Evolutionary conservation across 2,888 invertebrate genomes (phyloP), one percentile per base, ranked within the genome.

Genomic region (Neoascia interrupta): DNA sequence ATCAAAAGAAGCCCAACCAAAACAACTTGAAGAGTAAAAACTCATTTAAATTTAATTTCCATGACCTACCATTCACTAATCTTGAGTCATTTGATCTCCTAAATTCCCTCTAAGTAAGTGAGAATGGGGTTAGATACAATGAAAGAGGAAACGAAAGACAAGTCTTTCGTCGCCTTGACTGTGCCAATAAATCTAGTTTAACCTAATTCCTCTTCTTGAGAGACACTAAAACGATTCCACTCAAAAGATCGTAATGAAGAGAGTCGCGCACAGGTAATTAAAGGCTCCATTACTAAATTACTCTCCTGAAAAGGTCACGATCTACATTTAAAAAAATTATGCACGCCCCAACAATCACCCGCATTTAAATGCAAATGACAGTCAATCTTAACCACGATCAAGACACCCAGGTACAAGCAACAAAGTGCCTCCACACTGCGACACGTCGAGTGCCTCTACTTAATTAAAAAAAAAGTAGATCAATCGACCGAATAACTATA

Each of bases 391-490:
- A 18, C 47, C 56, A 28, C 37, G 45, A 28, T 19, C 18, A 54
- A 11, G 37, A 15, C 45, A 66, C 15, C 15, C 10, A 26, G 19
- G 5, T 34, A 15, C 34, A 47, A 28, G n/a, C 31, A 31, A n/a
- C 8, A n/a, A 31, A 5, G 31, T 6, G 3, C 8, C 8, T 31
- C 10, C 10, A 31, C n/a, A 6, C 28, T 11, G 26, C 37, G 13
- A 11, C 37, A 6, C 13, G 39, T 21, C 23, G 23, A 53, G 61
- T 54, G 54, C 37, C 53, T 63, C 47, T 54, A 11, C 49, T 58
- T 64, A 76, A 70, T 70, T 70, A 58, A 58, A 64, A n/a, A n/a
- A n/a, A 58, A 76, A 64, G 69, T 76, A 63, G 75, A 75, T 75
- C 74, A 68, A 75, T 63, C 74, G 68, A 43, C 36, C 45, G 70